Conservation (phyloP, 2,888 invertebrate genomes). For the Onthophagus sagittarius region DNA sequence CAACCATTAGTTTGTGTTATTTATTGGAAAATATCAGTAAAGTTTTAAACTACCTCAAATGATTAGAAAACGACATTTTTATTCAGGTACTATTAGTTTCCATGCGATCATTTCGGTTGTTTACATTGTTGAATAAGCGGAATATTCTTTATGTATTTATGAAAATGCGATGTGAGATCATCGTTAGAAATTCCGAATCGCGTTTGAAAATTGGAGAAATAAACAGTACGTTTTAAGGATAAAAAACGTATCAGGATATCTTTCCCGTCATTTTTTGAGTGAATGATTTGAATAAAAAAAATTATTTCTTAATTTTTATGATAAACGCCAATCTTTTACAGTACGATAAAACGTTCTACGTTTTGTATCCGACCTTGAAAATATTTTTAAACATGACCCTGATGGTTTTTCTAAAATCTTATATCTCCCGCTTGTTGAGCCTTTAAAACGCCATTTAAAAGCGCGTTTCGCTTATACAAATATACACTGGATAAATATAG, state of each 20-base stretch:
- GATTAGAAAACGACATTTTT: not conserved
- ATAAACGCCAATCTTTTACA: too few relatives aligned
- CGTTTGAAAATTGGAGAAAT: not conserved
- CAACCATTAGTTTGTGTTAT: too few relatives aligned
- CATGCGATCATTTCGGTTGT: not conserved
- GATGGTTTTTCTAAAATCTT: not conserved
- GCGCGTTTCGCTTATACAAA: not conserved
- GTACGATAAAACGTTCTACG: too few relatives aligned
- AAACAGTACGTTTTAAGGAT: not conserved
- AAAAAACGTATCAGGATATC: not conserved
- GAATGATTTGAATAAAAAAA: too few relatives aligned
- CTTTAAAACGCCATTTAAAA: not conserved
- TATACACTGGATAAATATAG: conserved; percentile 3
- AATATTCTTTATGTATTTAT: not conserved
- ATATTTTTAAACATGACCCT: conserved; percentile 2
- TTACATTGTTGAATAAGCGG: not conserved
- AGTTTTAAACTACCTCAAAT: too few relatives aligned
- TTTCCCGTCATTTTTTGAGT: too few relatives aligned
- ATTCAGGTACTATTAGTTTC: not conserved
- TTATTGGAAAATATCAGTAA: too few relatives aligned
- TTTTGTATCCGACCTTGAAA: conserved; percentile 1
- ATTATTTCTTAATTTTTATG: not conserved
- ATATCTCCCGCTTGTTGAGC: not conserved
- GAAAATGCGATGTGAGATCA: not conserved
- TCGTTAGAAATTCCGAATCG: not conserved